Evolutionary conservation across 2,888 invertebrate species (phyloP).

Genomic region (Eristalinus sepulchralis): DNA sequence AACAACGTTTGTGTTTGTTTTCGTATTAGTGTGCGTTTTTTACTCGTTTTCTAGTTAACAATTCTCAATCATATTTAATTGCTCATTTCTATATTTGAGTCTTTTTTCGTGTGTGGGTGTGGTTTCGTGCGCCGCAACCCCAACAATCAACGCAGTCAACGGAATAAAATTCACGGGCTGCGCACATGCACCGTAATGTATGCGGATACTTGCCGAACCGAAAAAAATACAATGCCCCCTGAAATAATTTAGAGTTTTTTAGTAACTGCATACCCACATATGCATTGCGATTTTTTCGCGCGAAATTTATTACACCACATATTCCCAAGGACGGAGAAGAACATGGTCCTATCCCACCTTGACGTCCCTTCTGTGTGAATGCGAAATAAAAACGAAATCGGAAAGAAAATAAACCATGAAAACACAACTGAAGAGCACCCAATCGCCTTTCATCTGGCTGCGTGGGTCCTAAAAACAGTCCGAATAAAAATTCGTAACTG

Average conservation of each 20-base stretch:
- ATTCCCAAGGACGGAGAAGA: conserved; percentile 1
- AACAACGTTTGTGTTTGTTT: neutral
- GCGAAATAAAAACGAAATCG: conserved; percentile 19
- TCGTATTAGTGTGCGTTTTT: conserved; percentile 39
- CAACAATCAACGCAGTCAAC: conserved; percentile 54
- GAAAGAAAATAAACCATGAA: conserved; percentile 20
- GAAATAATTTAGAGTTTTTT: conserved; percentile 66
- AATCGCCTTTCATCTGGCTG: conserved; percentile 63
- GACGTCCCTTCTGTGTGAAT: conserved; percentile 2
- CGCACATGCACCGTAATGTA: conserved; percentile 65
- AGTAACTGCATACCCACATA: conserved; percentile 16
- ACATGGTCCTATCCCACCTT: conserved; percentile 4
- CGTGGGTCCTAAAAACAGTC: conserved; percentile 69
- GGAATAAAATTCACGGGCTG: conserved; percentile 60
- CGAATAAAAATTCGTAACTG: conserved; percentile 55
- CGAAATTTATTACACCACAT: conserved; percentile 30
- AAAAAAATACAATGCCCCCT: conserved; percentile 28
- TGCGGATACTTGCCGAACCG: conserved; percentile 9
- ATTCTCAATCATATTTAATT: conserved; percentile 71
- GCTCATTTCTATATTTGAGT: conserved; percentile 68
- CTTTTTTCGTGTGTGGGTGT: conserved; percentile 69
- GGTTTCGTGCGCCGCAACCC: conserved; percentile 68
- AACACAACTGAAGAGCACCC: conserved; percentile 47
- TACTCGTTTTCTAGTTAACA: conserved; percentile 66
- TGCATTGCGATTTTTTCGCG: conserved; percentile 40